Evolutionary conservation across 1,140 invertebrate species (phyloP).

Genomic region (Scaptomyza graminum): DNA sequence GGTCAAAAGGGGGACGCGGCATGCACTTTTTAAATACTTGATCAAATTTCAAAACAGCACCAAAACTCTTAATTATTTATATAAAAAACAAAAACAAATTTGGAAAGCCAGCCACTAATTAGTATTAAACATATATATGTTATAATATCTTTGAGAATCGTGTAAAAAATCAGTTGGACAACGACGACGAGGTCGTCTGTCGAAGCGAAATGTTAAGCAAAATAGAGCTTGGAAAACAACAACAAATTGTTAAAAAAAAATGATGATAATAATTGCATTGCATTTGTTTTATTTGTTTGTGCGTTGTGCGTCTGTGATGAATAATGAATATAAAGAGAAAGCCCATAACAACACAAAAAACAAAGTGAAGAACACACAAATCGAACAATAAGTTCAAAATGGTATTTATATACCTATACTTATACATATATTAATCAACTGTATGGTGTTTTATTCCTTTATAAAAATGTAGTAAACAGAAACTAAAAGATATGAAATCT

Average conservation of each 20-base stretch:
- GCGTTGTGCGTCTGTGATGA: slow-evolving; percentile 78
- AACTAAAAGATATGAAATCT: slow-evolving; percentile 25
- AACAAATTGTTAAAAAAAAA: slow-evolving; percentile 79
- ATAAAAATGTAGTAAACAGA: slow-evolving; percentile 59
- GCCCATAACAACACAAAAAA: slow-evolving; percentile 53
- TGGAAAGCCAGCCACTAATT: slow-evolving; percentile 35
- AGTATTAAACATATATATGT: slow-evolving; percentile 36
- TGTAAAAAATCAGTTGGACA: slow-evolving; percentile 35
- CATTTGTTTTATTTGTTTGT: slow-evolving; percentile 66
- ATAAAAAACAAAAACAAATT: slow-evolving; percentile 32
- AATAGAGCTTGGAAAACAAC: slow-evolving; percentile 68
- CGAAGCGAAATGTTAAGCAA: slow-evolving; percentile 37
- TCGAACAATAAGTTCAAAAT: slow-evolving; percentile 51
- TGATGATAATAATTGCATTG: slow-evolving; percentile 76
- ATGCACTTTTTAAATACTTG: slow-evolving; percentile 43
- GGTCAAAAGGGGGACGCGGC: slow-evolving; percentile 22
- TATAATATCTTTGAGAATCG: neutral
- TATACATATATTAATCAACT: slow-evolving; percentile 70
- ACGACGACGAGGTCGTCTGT: slow-evolving; percentile 19
- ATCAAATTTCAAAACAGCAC: slow-evolving; percentile 35
- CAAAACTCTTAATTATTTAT: slow-evolving; percentile 31
- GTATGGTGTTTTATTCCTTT: slow-evolving; percentile 81
- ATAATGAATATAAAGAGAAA: slow-evolving; percentile 63
- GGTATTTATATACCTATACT: slow-evolving; percentile 60
- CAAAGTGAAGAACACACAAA: slow-evolving; percentile 39